phyloP scores from a whole-genome alignment of 2,113 vertebrate species.

The Eolophus roseicapilla region DNA sequence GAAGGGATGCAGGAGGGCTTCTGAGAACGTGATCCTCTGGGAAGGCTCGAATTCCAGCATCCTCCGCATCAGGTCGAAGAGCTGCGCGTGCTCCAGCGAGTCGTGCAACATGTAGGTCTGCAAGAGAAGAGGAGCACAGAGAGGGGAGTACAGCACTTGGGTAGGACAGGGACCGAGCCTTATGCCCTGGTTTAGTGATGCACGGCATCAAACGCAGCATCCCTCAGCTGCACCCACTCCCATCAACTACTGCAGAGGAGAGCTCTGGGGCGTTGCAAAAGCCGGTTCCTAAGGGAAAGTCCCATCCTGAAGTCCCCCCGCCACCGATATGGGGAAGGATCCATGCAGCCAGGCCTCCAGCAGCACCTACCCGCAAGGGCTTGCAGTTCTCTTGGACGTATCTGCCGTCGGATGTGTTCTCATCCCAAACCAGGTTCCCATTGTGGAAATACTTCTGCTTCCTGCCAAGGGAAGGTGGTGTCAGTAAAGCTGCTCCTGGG shows the following conservation, averaged over 20 bases:
- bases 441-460: constrained; percentile 91
- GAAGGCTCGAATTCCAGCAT: constrained; percentile 92
- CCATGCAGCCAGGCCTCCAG: background rate
- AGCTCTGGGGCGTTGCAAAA: background rate
- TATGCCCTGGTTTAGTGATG: background rate
- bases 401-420: constrained; percentile 86
- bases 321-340: accelerated
- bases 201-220: background rate
- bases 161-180: too few species aligned
- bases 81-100: constrained; percentile 81
- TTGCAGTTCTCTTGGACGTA: constrained; percentile 95
- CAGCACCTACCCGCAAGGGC: constrained; percentile 84
- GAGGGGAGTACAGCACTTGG: too few species aligned
- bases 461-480: constrained; percentile 57
- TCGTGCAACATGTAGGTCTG: constrained; percentile 91
- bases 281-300: accelerated
- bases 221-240: background rate
- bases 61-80: constrained; percentile 91
- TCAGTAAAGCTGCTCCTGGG: background rate
- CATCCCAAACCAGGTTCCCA: constrained; percentile 89
- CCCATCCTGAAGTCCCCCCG: background rate
- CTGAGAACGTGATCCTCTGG: constrained; percentile 84
- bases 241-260: background rate
- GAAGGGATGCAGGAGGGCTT: constrained; percentile 89
- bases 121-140: background rate